phyloP scores from a whole-genome alignment of 1,140 invertebrate genomes.

The Cylas formicarius region DNA sequence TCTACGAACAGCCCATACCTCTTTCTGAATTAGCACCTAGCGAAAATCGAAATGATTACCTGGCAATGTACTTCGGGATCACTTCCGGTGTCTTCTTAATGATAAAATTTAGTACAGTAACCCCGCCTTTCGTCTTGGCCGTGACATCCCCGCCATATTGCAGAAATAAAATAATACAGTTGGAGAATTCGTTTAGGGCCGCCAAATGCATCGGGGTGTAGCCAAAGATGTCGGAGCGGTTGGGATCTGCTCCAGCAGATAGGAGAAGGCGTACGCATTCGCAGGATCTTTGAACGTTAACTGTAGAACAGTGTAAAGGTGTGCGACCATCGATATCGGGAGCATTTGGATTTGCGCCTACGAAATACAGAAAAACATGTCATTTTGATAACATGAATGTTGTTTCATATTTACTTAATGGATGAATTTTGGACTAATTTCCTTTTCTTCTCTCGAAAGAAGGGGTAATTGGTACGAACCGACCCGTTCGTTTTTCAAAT shows the following conservation, averaged over 20 bases:
- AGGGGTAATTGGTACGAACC: no score
- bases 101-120: constrained; percentile 72
- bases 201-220: constrained; percentile 77
- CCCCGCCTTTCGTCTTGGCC: constrained; percentile 67
- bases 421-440: no score
- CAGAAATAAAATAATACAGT: constrained; percentile 66
- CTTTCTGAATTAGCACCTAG: no score
- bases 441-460: no score
- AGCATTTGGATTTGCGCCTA: constrained; percentile 52
- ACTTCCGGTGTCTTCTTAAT: constrained; percentile 73
- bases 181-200: constrained; percentile 73
- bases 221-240: constrained; percentile 68
- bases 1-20: no score
- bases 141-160: constrained; percentile 76
- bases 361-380: no score
- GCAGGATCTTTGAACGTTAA: constrained; percentile 62
- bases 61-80: constrained; percentile 56
- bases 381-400: no score
- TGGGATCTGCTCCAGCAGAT: constrained; percentile 64
- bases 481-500: no score
- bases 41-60: no score
- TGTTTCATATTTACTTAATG: no score
- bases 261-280: constrained; percentile 62
- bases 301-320: constrained; percentile 70
- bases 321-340: constrained; percentile 63